A percentile compares a stretch with the other conserved stretches of the same genome.
These are phyloP conservation scores for Acronicta alni DNA, from an alignment of 2,888 invertebrate species.

Conservation along the genomic window DNA sequence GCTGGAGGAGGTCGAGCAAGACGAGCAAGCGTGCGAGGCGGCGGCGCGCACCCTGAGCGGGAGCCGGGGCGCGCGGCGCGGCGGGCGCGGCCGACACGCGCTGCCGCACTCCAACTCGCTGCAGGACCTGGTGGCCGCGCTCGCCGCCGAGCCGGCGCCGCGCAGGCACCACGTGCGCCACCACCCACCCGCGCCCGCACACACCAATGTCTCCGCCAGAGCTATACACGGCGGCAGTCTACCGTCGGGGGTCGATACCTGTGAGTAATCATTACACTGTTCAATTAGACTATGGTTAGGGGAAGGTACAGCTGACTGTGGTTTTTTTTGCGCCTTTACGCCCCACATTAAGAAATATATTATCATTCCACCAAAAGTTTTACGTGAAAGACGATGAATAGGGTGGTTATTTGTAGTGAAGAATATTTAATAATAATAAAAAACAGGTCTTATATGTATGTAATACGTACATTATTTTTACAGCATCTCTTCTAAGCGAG, in stretches of 20 bases:
- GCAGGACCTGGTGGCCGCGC: conserved; percentile 89
- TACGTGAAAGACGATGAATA: too few relatives aligned
- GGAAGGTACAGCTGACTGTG: too few relatives aligned
- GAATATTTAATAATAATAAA: too few relatives aligned
- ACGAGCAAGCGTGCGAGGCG: conserved; percentile 90
- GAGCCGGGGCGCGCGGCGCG: conserved; percentile 77
- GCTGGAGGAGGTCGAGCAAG: conserved; percentile 93
- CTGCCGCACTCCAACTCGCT: conserved; percentile 89
- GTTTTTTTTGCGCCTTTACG: too few relatives aligned
- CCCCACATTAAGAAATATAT: too few relatives aligned
- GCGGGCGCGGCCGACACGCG: conserved; percentile 75
- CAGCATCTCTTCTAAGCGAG: conserved; percentile 84
- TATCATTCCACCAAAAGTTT: too few relatives aligned
- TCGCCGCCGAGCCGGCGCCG: conserved; percentile 79
- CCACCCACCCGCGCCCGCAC: conserved; percentile 67
- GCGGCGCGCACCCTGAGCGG: conserved; percentile 83
- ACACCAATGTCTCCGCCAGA: conserved; percentile 77
- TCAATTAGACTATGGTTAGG: background rate
- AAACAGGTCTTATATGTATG: too few relatives aligned
- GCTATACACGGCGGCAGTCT: conserved; percentile 85
- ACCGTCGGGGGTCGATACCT: conserved; percentile 85
- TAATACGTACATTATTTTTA: background rate
- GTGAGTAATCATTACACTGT: conserved; percentile 58
- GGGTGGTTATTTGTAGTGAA: too few relatives aligned
- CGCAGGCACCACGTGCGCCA: conserved; percentile 68